Conservation (phyloP, 2,113 vertebrate species). For the Oryzias woworae region DNA sequence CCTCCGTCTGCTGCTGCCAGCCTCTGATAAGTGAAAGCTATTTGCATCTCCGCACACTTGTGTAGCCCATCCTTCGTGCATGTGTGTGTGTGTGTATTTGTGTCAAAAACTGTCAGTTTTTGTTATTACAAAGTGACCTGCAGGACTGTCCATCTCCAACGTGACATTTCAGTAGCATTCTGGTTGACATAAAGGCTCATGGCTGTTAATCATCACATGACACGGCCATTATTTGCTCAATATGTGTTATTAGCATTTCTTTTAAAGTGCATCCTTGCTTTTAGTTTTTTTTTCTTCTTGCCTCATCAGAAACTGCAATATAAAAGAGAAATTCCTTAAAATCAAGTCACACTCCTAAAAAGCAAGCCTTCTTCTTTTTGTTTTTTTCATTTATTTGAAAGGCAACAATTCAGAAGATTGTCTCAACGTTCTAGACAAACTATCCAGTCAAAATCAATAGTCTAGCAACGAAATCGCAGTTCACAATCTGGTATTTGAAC, state of each 20-base stretch:
- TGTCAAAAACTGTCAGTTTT: constrained; percentile 83
- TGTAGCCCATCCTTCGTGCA: constrained; percentile 22
- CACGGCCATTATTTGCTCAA: constrained; percentile 40
- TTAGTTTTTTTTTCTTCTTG: constrained; percentile 75
- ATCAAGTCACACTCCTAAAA: too few relatives aligned
- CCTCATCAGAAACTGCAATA: constrained; percentile 51
- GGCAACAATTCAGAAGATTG: too few relatives aligned
- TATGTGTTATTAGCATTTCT: constrained; percentile 35
- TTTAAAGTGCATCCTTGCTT: constrained; percentile 10
- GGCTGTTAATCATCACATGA: constrained; percentile 66
- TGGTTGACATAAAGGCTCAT: constrained; percentile 83
- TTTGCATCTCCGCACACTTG: constrained; percentile 73
- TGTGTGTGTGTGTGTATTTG: constrained; percentile 28
- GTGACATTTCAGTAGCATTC: constrained; percentile 88
- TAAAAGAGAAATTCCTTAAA: not conserved
- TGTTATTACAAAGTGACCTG: constrained; percentile 93
- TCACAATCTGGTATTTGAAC: too few relatives aligned
- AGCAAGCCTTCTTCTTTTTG: too few relatives aligned
- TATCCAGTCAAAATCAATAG: too few relatives aligned
- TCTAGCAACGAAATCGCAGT: too few relatives aligned
- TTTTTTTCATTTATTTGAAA: too few relatives aligned
- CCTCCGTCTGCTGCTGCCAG: constrained; percentile 78
- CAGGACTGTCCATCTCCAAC: constrained; percentile 80
- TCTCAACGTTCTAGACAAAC: too few relatives aligned
- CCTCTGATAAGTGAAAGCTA: constrained; percentile 88